Evolutionary conservation across 2,888 invertebrate species (phyloP), one percentile per base, ranked within the genome.

Genomic region (Itoplectis maculator): DNA sequence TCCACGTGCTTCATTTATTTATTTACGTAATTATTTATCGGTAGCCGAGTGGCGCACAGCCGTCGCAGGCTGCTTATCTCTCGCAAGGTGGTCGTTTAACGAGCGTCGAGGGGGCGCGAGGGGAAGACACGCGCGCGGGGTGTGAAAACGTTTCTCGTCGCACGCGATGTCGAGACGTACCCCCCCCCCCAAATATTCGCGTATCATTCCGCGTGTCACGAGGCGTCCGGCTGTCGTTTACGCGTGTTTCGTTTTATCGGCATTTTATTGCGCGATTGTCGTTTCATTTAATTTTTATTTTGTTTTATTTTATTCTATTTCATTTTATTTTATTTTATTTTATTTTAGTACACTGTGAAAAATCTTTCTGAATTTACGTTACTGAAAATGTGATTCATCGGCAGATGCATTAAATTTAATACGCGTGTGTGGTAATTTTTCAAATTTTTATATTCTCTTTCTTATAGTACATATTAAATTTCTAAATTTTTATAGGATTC

Each of bases 21-120:
- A 81, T 81, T 72, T 72, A 63, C 56, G 75, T 75, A 80, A 80
- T 81, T 66, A 81, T 81, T 81, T 81, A 81, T 76, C 66, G 72
- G 81, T 76, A 72, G 70, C 47, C n/a, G n/a, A n/a, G n/a, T n/a
- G n/a, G 29, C 76, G 45, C 51, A 40, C 65, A 76, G 35, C 70
- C 70, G 45, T 66, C 65, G 15, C 74, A 61, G n/a, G n/a, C n/a
- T n/a, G 84, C 83, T 88, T 88, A 87, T 82, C 79, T 88, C 84
- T 80, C 81, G 84, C 86, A 86, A 87, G 87, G 86, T 88, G 87
- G 86, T 86, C 86, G 84, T 84, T 88, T 88, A 87, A 88, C 87
- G 88, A 87, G 84, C 70, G 81, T n/a, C n/a, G n/a, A n/a, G n/a
- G n/a, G n/a, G n/a, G n/a, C 29, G 29, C 29, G 29, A 82, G 82